Evolutionary conservation across 2,888 invertebrate genomes (phyloP).

Genomic region (Aporophyla lueneburgensis): DNA sequence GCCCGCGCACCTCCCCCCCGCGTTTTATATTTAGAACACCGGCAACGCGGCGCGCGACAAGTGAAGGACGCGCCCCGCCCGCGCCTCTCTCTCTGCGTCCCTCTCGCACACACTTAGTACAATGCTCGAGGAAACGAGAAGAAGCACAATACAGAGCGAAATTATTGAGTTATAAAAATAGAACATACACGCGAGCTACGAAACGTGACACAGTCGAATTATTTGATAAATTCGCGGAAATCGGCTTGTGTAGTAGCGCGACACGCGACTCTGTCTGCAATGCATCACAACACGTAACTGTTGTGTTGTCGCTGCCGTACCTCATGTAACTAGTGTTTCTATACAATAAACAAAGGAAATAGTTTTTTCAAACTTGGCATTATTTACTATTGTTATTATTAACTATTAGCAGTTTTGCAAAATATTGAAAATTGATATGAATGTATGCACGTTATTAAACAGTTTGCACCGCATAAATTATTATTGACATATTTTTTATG

Average conservation of each 20-base stretch:
- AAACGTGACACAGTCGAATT: conserved; percentile 75
- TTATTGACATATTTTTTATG: not conserved
- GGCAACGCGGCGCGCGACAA: conserved; percentile 81
- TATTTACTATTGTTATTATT: not conserved
- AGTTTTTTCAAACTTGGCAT: not conserved
- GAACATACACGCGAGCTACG: conserved; percentile 83
- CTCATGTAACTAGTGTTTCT: not conserved
- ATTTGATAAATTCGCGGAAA: conserved; percentile 74
- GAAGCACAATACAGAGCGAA: conserved; percentile 72
- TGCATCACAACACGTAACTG: conserved; percentile 34
- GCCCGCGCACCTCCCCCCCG: conserved; percentile 66
- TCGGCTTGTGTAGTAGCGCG: conserved; percentile 40
- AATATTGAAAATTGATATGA: not conserved
- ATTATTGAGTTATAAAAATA: conserved; percentile 84
- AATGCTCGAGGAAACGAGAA: conserved; percentile 68
- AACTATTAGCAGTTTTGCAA: too few relatives aligned
- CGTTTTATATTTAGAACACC: conserved; percentile 76
- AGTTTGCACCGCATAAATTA: not conserved
- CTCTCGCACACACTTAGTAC: conserved; percentile 65
- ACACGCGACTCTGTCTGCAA: conserved; percentile 51
- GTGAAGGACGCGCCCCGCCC: conserved; percentile 85
- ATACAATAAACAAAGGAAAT: not conserved
- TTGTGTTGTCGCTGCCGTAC: conserved; percentile 1
- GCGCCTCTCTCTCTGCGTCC: conserved; percentile 67
- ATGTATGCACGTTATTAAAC: not conserved